Conservation (phyloP, 2,888 invertebrate species). For the Limnephilus lunatus region DNA sequence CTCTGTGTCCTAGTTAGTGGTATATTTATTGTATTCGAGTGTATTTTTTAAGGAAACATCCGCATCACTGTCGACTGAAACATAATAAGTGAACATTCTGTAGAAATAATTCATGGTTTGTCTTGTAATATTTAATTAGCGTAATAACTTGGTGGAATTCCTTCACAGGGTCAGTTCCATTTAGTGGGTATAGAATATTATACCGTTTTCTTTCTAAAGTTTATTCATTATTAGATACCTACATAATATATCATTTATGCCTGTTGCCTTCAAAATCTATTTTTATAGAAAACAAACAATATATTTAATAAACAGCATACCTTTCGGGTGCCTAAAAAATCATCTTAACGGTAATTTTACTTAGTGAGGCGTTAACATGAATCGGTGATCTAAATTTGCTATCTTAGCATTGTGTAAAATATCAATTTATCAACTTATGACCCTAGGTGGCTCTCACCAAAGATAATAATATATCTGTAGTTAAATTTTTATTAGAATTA, state of each 20-base stretch:
- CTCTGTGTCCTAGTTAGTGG: conserved; percentile 25
- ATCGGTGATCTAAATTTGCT: conserved; percentile 3
- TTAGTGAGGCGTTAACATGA: background rate
- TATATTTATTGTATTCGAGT: conserved; percentile 29
- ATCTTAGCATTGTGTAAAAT: conserved; percentile 5
- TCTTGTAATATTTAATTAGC: background rate
- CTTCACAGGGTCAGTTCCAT: conserved; percentile 39
- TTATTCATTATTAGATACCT: conserved; percentile 21
- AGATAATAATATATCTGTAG: conserved; percentile 55
- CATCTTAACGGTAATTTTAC: background rate
- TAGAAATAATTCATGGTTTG: conserved; percentile 7
- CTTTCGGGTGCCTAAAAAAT: background rate
- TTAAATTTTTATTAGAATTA: conserved; percentile 27
- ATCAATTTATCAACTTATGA: conserved; percentile 50
- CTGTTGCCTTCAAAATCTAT: conserved; percentile 48
- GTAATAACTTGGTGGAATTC: conserved; percentile 25
- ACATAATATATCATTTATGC: conserved; percentile 28
- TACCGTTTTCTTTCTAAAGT: conserved; percentile 20
- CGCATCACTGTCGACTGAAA: conserved; percentile 45
- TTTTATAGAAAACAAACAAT: conserved; percentile 49
- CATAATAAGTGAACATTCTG: conserved; percentile 31
- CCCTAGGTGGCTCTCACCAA: conserved; percentile 61
- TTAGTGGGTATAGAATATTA: conserved; percentile 20
- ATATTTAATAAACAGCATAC: conserved; percentile 5
- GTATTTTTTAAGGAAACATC: conserved; percentile 24